Evolutionary conservation across 2,797 vertebrate genomes (phyloP), one percentile per base, ranked within the genome.

Genomic region (Momotus momota): DNA sequence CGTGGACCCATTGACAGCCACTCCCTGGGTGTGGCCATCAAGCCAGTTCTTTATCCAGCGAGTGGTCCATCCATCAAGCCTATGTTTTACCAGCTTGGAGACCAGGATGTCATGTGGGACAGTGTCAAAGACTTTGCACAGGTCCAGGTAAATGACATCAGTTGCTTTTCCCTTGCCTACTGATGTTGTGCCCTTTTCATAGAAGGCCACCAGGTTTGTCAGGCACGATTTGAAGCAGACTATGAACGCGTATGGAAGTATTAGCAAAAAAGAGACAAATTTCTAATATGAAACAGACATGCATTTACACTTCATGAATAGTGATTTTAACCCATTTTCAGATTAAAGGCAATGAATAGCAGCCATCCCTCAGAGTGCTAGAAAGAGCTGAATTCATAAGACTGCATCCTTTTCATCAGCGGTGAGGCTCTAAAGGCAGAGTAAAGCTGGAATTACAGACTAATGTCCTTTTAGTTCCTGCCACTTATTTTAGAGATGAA

Each of bases 251-350:
- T 19, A 82, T 10, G 35, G 23, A 90, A 95, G 80, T 5, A 14
- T 22, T 14, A 46, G 46, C 22, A 79, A 84, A 85, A 81, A 26
- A n/a, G 6, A 43, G 66, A 51, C 0, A 1, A 45, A 26, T 10
- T 72, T 23, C 38, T 71, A 31, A 46, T 35, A 49, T 14, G 26
- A 74, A 77, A 67, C 15, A 71, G 72, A 78, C 12, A 54, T 23
- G 22, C 21, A 41, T 65, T 90, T 75, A 86, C 54, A 71, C 41
- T 80, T 69, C 60, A 70, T 2, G 1, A 62, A 45, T 7, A 80
- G 31, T 38, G 52, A 77, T 66, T 83, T 94, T 78, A 92, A 88
- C n/a, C 23, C n/a, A 45, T 86, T 88, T 89, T 81, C 43, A 78
- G 43, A 89, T 71, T 88, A 91, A 88, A 91, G 52, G 33, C 57